Conservation (phyloP, 2,797 vertebrate genomes). For the Lacerta viridis region DNA sequence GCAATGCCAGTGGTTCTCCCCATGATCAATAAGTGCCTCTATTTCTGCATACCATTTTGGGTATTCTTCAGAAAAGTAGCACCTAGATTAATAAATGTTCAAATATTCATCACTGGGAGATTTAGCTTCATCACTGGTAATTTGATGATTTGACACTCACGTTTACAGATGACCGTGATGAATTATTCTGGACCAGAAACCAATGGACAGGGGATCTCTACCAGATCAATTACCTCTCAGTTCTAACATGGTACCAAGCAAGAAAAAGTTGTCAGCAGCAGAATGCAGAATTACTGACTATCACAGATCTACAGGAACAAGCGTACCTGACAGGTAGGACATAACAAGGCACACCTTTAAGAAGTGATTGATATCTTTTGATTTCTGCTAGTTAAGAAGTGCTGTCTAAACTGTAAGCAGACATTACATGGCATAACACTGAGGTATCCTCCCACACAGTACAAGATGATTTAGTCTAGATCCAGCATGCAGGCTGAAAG, state of each 20-base stretch:
- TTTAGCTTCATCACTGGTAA: not conserved
- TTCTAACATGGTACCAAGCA: conserved; percentile 93
- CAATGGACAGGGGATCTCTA: no score
- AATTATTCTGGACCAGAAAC: no score
- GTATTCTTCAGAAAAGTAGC: no score
- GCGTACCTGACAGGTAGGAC: conserved; percentile 90
- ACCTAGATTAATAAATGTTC: no score
- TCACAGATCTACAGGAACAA: conserved; percentile 91
- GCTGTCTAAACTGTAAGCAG: no score
- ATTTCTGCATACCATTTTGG: no score
- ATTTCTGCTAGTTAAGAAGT: no score
- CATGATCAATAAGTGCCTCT: no score
- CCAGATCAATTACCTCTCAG: conserved; percentile 82
- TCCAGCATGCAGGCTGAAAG: no score
- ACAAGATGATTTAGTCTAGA: no score
- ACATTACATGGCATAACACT: not conserved
- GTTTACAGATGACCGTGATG: conserved; percentile 73
- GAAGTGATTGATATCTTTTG: not conserved
- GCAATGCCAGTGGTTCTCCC: no score
- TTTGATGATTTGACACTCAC: not conserved
- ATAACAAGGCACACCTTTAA: not conserved
- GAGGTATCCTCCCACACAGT: no score
- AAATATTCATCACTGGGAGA: not conserved
- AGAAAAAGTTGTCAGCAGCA: conserved; percentile 95
- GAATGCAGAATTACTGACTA: conserved; percentile 89